Evolutionary conservation across 2,113 vertebrate species (phyloP).

Genomic region (Cinclus mexicanus): DNA sequence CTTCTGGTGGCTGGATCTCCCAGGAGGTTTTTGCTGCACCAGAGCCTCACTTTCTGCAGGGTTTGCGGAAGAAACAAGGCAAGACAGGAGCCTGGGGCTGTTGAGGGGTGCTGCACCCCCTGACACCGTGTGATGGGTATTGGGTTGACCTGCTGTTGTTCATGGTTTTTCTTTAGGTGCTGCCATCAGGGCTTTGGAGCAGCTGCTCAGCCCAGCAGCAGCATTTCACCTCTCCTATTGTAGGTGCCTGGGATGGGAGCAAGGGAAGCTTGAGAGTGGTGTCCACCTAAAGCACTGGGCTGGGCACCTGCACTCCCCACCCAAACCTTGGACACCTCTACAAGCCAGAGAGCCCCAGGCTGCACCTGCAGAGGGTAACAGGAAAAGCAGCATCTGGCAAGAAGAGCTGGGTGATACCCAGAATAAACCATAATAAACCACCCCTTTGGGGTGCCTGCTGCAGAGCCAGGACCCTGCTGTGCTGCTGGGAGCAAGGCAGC

Average conservation of each 20-base stretch:
- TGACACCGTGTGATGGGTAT: fast-evolving
- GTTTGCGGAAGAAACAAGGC: neutral
- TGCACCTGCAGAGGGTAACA: neutral
- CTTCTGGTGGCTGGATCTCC: neutral
- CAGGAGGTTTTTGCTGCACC: neutral
- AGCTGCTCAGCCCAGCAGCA: neutral
- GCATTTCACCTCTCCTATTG: fast-evolving
- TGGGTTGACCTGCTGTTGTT: fast-evolving
- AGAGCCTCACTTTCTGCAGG: neutral
- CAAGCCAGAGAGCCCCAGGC: neutral
- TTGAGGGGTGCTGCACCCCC: neutral
- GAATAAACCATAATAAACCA: neutral
- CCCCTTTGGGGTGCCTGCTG: neutral
- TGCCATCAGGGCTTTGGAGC: neutral
- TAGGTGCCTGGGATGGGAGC: neutral
- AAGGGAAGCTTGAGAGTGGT: neutral
- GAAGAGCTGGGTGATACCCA: neutral
- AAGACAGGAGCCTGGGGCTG: neutral
- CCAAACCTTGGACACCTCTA: fast-evolving
- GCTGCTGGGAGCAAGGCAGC: neutral
- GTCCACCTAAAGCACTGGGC: neutral
- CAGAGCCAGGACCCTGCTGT: fast-evolving
- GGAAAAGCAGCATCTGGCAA: neutral
- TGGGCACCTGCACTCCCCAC: too few relatives aligned
- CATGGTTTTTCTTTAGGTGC: neutral